These are phyloP conservation scores for Cataglyphis rosenhaueri DNA, from an alignment of 2,888 invertebrate species.

Conservation along the genomic window DNA sequence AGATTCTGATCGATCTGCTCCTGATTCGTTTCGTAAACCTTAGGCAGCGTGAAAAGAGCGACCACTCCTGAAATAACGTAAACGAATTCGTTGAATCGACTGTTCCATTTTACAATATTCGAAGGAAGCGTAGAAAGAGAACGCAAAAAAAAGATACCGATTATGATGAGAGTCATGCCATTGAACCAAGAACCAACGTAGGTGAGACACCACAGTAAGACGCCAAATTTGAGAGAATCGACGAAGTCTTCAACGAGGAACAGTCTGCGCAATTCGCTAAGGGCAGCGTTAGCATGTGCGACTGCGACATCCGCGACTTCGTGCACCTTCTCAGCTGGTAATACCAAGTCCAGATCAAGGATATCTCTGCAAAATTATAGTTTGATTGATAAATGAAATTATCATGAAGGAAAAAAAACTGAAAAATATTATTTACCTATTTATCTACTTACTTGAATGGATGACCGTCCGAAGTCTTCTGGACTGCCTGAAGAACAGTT, in stretches of 20 bases:
- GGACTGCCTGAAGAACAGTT: conserved; percentile 97
- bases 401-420: neutral
- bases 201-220: conserved; percentile 98
- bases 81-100: conserved; percentile 3
- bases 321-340: conserved; percentile 97
- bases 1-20: conserved; percentile 96
- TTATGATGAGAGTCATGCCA: conserved; percentile 98
- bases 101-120: neutral
- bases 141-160: conserved; percentile 88
- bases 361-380: conserved; percentile 88
- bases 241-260: conserved; percentile 99
- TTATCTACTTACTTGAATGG: conserved; percentile 94
- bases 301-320: conserved; percentile 94
- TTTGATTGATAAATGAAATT: neutral
- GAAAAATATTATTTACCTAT: too few relatives aligned
- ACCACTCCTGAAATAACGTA: conserved; percentile 91
- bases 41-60: conserved; percentile 97
- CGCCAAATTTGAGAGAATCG: conserved; percentile 98
- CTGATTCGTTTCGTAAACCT: conserved; percentile 98
- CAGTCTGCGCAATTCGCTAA: conserved; percentile 94
- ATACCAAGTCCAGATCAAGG: conserved; percentile 94
- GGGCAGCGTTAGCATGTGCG: conserved; percentile 93
- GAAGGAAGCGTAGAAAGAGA: neutral
- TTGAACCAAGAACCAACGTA: conserved; percentile 99
- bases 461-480: conserved; percentile 98